Conservation (phyloP, 1,140 invertebrate genomes). For the Goniozus legneri region DNA sequence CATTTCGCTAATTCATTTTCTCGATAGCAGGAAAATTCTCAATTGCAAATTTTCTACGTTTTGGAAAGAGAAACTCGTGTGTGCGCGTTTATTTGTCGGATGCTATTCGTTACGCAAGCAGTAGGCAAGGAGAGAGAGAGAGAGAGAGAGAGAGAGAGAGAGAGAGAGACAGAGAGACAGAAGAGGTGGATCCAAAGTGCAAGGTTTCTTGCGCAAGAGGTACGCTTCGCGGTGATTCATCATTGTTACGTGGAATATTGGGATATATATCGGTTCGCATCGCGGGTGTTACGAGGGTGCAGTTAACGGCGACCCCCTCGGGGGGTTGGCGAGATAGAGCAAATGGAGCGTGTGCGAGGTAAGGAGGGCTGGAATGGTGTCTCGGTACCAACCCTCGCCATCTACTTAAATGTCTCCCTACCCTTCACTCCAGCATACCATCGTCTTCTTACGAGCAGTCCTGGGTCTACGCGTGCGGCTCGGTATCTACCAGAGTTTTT, state of each 20-base stretch:
- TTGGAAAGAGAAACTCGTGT: too few relatives aligned
- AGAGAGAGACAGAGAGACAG: conserved; percentile 14
- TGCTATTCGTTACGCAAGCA: too few relatives aligned
- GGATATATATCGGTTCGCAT: conserved; percentile 34
- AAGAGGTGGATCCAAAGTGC: conserved; percentile 18
- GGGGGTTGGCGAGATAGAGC: conserved; percentile 27
- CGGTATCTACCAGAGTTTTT: too few relatives aligned
- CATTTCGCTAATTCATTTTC: too few relatives aligned
- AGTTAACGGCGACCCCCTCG: conserved; percentile 25
- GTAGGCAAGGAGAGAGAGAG: conserved; percentile 3
- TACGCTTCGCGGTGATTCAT: conserved; percentile 33
- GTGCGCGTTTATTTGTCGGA: not conserved
- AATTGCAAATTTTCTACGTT: too few relatives aligned
- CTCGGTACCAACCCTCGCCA: conserved; percentile 31
- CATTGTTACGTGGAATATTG: conserved; percentile 36
- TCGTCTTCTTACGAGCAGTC: too few relatives aligned
- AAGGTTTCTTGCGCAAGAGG: conserved; percentile 33
- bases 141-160: conserved; percentile 15
- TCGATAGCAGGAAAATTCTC: too few relatives aligned
- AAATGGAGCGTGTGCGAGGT: conserved; percentile 33
- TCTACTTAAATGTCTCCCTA: conserved; percentile 28
- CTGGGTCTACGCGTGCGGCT: too few relatives aligned
- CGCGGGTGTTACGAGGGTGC: too few relatives aligned
- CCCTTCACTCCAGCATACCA: conserved; percentile 17
- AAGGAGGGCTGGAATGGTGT: too few relatives aligned